These are phyloP conservation scores for Diadumene lineata DNA, from an alignment of 92 coral and sea anemone species.

Conservation along the genomic window DNA sequence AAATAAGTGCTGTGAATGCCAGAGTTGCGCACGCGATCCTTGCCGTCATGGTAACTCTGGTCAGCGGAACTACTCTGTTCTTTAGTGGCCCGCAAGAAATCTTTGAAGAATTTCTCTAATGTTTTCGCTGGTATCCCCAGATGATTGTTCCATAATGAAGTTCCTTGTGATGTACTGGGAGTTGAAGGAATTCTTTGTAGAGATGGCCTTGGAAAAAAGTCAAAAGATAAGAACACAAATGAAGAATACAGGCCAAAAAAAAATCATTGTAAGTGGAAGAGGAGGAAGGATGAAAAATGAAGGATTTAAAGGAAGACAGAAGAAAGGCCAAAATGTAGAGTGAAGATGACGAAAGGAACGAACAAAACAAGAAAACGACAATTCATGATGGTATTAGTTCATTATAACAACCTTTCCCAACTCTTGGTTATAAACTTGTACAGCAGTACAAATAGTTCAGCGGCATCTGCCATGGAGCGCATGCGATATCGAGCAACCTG, in stretches of 20 bases:
- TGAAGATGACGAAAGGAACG: no score
- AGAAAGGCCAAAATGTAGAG: no score
- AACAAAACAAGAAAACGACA: background rate
- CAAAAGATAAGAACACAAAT: background rate
- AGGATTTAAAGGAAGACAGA: no score
- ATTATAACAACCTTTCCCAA: constrained; percentile 46
- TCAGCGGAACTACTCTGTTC: constrained; percentile 26
- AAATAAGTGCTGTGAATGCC: constrained; percentile 70
- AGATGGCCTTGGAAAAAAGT: background rate
- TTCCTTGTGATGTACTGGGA: constrained; percentile 2
- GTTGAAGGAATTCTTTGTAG: background rate
- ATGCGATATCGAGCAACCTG: constrained; percentile 95
- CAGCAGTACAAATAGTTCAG: constrained; percentile 92
- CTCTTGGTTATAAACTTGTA: constrained; percentile 81
- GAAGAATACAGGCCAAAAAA: no score
- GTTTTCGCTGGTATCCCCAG: constrained; percentile 65
- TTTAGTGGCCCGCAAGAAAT: constrained; percentile 44
- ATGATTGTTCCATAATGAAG: constrained; percentile 67
- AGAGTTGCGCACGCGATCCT: constrained; percentile 45
- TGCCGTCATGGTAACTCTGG: constrained; percentile 58
- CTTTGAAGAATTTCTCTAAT: constrained; percentile 64
- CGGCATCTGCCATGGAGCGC: constrained; percentile 93
- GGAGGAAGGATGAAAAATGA: no score
- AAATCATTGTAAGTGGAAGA: no score
- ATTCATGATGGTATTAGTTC: background rate